Base-by-base conservation (phyloP, 2,113 vertebrate genomes). In the Leptocoma aspasia region DNA sequence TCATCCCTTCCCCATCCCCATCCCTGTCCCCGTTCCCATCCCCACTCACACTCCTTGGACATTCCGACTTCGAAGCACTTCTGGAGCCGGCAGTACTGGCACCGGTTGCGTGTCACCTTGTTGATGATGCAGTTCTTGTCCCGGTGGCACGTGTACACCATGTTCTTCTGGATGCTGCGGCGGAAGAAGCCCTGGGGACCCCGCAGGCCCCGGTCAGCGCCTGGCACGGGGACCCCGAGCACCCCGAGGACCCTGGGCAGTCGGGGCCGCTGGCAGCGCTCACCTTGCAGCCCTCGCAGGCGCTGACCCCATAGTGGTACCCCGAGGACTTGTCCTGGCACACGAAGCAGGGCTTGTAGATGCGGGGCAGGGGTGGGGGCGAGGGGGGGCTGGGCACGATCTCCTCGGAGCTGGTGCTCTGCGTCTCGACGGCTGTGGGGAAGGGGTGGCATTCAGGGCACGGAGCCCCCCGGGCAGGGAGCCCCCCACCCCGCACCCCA, bases 51-150 rank as follows among this genome's bases (percentile, higher is more conserved):
- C 97, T 99, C 99, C 97, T 99, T 99, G 97, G 99, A 99, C 99
- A 99, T 99, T 64, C 99, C 99, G 37, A 99, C 99, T 98, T 99
- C 99, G 89, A 99, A 99, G 98, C 99, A 99, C 98, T 99, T 99
- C 99, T 99, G 99, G 96, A 99, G 98, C 72, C 99, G 99, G 97
- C 99, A 99, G 97, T 99, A 99, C 98, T 99, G 99, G 98, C 99
- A 99, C 85, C 99, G 99, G 97, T 99, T 99, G 89, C 99, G 99
- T 42, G 99, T 99, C 97, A 99, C 99, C 98, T 99, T 99, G 98
- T 99, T 99, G 98, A 99, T 99, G 97, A 99, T 98, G 98, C 99
- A 99, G 98, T 98, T 99, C 98, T 99, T 99, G 97, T 99, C 99
- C 49, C 99, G 98, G 97, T 99, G 99, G 96, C 99, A 99, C 10